phyloP scores from a whole-genome alignment of 2,797 vertebrate species.

The Muscicapa striata region DNA sequence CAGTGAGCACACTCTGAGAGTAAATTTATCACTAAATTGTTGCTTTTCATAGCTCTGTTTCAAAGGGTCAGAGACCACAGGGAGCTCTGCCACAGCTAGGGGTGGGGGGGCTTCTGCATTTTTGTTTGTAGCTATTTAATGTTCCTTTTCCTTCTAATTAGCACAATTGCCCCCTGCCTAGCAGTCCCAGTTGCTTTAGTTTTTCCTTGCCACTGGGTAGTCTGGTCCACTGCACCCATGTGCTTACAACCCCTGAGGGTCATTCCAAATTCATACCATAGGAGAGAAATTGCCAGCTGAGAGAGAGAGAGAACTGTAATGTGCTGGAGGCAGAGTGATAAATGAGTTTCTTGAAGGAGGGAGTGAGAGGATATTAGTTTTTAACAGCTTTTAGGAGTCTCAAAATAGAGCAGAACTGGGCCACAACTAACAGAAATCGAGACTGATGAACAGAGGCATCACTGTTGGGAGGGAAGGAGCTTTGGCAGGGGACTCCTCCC shows the following conservation, averaged over 20 bases:
- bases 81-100: not conserved
- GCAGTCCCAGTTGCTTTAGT: not conserved
- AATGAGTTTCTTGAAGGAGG: conserved; percentile 7
- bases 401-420: conserved; percentile 41
- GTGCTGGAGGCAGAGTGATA: conserved; percentile 27
- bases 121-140: not conserved
- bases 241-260: not conserved
- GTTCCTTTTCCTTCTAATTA: not conserved
- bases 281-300: conserved; percentile 3
- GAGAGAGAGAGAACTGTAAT: not conserved
- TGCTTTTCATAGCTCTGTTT: not conserved
- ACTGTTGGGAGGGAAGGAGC: not conserved
- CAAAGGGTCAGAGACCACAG: not conserved
- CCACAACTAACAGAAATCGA: not conserved
- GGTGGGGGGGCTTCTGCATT: fast-evolving
- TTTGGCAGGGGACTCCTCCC: conserved; percentile 34
- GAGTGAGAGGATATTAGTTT: conserved; percentile 28
- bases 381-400: conserved; percentile 31
- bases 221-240: not conserved
- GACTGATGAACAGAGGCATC: not conserved
- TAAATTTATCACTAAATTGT: not conserved
- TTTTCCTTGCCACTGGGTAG: not conserved
- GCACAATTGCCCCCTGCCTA: not conserved
- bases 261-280: not conserved
- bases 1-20: not conserved